Evolutionary conservation across 2,888 invertebrate genomes (phyloP).

Genomic region (Cylloceria caligata): DNA sequence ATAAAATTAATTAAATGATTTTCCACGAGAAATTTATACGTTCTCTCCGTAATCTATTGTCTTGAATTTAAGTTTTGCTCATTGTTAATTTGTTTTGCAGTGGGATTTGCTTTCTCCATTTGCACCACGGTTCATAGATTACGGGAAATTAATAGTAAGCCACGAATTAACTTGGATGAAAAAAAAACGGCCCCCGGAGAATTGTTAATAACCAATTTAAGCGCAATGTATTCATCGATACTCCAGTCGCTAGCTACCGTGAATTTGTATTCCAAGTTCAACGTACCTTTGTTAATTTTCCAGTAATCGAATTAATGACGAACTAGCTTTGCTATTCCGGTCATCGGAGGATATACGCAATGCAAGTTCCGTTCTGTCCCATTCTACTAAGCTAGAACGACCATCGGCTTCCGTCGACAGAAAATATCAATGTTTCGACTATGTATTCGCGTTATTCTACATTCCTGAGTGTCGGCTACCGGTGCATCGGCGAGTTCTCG

Average conservation of each 20-base stretch:
- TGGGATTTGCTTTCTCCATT: background rate
- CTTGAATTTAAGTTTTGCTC: background rate
- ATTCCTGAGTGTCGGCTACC: background rate
- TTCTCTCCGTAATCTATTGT: background rate
- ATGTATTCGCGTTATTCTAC: background rate
- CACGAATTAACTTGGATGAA: background rate
- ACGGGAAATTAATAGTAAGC: slow-evolving; percentile 5
- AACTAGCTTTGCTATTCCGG: slow-evolving; percentile 7
- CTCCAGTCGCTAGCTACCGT: background rate
- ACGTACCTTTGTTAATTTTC: slow-evolving; percentile 9
- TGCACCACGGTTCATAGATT: background rate
- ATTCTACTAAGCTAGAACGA: slow-evolving; percentile 6
- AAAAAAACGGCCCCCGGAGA: too few species aligned
- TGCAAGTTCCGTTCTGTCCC: slow-evolving; percentile 7
- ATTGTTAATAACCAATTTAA: slow-evolving; percentile 8
- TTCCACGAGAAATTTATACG: too few species aligned
- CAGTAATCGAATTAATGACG: slow-evolving; percentile 10
- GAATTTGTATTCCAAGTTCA: slow-evolving; percentile 2
- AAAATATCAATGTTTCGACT: slow-evolving; percentile 19
- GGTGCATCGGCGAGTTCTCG: slow-evolving; percentile 14
- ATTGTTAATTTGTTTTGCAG: background rate
- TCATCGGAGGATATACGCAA: slow-evolving; percentile 20
- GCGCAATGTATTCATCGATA: background rate
- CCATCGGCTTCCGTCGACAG: slow-evolving; percentile 14
- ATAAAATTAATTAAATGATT: too few species aligned